Evolutionary conservation across 2,797 vertebrate genomes (phyloP), one percentile per base, ranked within the genome.

Genomic region (Ceyx erithaca): DNA sequence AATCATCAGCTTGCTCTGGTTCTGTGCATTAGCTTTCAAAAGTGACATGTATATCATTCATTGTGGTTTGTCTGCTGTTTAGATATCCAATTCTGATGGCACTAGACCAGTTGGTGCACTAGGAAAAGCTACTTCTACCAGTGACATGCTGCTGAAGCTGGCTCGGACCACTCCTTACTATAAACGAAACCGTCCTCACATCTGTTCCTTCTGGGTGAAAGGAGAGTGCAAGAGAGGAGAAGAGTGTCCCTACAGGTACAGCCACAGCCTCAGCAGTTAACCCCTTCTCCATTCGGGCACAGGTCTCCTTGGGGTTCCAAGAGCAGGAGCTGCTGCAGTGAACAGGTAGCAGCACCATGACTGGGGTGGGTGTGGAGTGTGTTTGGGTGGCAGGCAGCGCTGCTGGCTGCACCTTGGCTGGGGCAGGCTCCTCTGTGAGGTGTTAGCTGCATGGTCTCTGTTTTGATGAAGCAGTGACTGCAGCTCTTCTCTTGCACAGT

Each of bases 141-240:
- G 99, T 48, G 99, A 99, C 92, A 99, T 99, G 99, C 96, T 99
- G 86, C 97, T 99, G 88, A 99, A 99, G 95, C 97, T 99, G 89
- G 99, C 99, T 64, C 98, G 99, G 72, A 99, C 99, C 72, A 99
- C 99, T 6, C 99, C 99, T 0, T 99, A 99, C 95, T 99, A 99
- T 96, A 99, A 99, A 97, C 98, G 99, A 80, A 99, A 99, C 92
- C 98, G 99, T 26, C 99, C 99, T 4, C 99, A 99, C 94, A 99
- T 99, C 97, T 99, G 99, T 87, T 99, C 99, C 86, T 99, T 99
- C 97, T 99, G 99, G 99, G 99, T 99, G 25, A 99, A 99, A 95
- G 99, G 99, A 94, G 99, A 99, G 87, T 99, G 99, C 96, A 99
- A 99, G 97, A 98, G 99, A 98, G 99, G 99, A 78, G 99, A 99